Conservation (phyloP, 2,113 vertebrate genomes). For the Pelvicachromis taeniatus region DNA sequence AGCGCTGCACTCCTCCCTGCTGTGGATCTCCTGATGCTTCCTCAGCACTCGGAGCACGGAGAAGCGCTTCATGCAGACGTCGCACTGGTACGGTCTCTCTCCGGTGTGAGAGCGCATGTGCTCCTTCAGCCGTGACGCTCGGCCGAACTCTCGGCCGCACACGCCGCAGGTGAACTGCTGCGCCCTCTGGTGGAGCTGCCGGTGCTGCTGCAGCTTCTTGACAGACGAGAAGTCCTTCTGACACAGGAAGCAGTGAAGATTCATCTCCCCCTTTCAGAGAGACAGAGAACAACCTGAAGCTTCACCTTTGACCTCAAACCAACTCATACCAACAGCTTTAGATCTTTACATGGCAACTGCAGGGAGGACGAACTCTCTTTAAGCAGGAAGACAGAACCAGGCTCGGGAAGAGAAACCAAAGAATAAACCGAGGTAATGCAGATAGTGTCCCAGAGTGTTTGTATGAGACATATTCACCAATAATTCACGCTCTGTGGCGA, state of each 20-base stretch:
- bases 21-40: slow-evolving; percentile 37
- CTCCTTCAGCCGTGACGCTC: slow-evolving; percentile 10
- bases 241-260: background rate
- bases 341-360: background rate
- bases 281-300: background rate
- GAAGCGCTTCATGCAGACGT: slow-evolving; percentile 14
- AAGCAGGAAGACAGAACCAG: background rate
- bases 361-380: background rate
- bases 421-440: background rate
- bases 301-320: background rate
- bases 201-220: slow-evolving; percentile 19
- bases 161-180: slow-evolving; percentile 6
- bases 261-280: background rate
- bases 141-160: slow-evolving; percentile 6
- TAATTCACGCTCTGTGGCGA: background rate
- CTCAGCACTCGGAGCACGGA: background rate
- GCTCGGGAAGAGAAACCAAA: background rate
- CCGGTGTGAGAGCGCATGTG: slow-evolving; percentile 33
- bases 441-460: background rate
- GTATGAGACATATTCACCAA: rapidly evolving
- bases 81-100: slow-evolving; percentile 24
- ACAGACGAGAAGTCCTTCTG: background rate
- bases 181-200: background rate
- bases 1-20: background rate
- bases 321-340: background rate